Evolutionary conservation across 1,140 invertebrate genomes (phyloP), one percentile per base, ranked within the genome.

Genomic region (Zaprionus inermis): DNA sequence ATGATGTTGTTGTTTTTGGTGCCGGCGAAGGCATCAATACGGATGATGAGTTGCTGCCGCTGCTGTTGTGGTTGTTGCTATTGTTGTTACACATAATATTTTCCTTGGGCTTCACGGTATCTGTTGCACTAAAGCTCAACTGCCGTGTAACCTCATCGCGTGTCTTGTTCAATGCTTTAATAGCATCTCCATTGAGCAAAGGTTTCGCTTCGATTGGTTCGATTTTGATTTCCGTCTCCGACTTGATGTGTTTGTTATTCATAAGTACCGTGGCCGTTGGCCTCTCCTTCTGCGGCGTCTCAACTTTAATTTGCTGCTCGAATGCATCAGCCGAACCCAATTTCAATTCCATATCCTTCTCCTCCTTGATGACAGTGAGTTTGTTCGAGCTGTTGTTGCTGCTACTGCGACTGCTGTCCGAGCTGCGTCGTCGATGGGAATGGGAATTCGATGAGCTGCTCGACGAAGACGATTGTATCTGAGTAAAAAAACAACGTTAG

Each of bases 141-240:
- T 91, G 88, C 30, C 91, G 72, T 28, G 91, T 77, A 10, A 92
- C 81, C 59, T 92, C 90, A 0, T 92, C 84, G 5, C 90, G 90
- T 16, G 81, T 88, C 49, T 91, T 92, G 2, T 58, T 22, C 11
- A 56, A 56, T 16, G 59, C 18, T 70, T 75, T 78, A 32, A 44
- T 57, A 3, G 60, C 70, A 54, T 83, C 79, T 14, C 75, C 77
- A 55, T 85, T 78, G 22, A 82, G 41, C 58, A 77, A 44, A 24
- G 78, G 67, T 28, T 86, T 78, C 22, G 55, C 30, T 57, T 49
- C 60, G 7, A n/a, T 65, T 16, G 67, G 18, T 58, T 88, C 84
- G 32, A 71, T 84, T 81, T 88, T 88, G 71, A 89, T 84, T 56
- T 89, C 78, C 20, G 22, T 52, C 58, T 88, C 84, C 22, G 41